Evolutionary conservation across 1,140 invertebrate genomes (phyloP).

Genomic region (Leucophenga varia): DNA sequence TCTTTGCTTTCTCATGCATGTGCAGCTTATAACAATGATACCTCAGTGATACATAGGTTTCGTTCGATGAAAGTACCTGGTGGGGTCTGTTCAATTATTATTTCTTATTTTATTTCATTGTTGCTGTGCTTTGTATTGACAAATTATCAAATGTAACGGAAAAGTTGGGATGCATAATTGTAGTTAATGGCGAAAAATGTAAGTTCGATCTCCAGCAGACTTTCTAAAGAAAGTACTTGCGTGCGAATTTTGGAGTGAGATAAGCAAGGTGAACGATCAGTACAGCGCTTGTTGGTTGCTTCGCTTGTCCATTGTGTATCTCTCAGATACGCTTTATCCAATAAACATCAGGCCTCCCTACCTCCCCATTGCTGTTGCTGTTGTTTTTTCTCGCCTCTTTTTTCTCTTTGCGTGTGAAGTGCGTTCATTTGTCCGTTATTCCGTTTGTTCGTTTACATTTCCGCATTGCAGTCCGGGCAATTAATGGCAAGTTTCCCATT

Average conservation of each 20-base stretch:
- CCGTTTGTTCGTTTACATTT: constrained; percentile 37
- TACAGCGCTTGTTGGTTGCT: neutral
- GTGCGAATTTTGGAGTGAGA: constrained; percentile 16
- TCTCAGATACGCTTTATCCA: constrained; percentile 17
- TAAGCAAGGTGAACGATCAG: constrained; percentile 8
- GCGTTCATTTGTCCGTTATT: constrained; percentile 35
- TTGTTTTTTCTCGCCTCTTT: constrained; percentile 16
- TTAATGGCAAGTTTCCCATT: constrained; percentile 7
- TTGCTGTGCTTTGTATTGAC: constrained; percentile 13
- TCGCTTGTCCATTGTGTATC: constrained; percentile 11
- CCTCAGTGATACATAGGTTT: constrained; percentile 3
- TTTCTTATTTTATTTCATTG: constrained; percentile 7
- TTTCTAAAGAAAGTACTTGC: constrained; percentile 15
- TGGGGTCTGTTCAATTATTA: constrained; percentile 9
- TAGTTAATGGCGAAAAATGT: constrained; percentile 5
- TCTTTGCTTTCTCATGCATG: constrained; percentile 17
- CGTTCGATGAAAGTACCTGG: constrained; percentile 12
- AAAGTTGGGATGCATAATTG: constrained; percentile 3
- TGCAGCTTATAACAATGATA: constrained; percentile 1
- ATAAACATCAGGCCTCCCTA: constrained; percentile 5
- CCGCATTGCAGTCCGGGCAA: constrained; percentile 32
- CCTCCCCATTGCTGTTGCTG: neutral
- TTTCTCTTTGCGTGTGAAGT: constrained; percentile 44
- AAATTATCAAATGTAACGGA: constrained; percentile 13
- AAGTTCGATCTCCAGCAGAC: constrained; percentile 10